Evolutionary conservation across 2,797 vertebrate genomes (phyloP).

Genomic region (Tapera naevia): DNA sequence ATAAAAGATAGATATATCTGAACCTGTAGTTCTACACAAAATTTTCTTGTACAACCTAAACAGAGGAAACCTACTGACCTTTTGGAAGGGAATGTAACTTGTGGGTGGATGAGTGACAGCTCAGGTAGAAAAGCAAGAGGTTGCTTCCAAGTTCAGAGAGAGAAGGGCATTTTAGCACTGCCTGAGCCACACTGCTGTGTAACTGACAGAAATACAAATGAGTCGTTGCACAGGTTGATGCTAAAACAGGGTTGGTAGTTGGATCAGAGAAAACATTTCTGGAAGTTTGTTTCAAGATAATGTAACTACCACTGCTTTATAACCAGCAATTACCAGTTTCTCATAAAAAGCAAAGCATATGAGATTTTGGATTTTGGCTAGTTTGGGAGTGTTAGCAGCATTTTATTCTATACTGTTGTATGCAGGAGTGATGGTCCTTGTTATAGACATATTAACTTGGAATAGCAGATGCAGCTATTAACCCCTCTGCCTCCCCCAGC

Average conservation of each 20-base stretch:
- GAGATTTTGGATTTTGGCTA: neutral
- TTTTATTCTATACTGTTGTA: neutral
- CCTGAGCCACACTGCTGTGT: neutral
- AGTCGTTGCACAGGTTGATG: neutral
- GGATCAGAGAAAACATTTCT: neutral
- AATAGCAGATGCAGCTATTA: neutral
- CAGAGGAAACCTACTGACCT: neutral
- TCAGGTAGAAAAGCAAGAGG: neutral
- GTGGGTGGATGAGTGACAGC: accelerated
- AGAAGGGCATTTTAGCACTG: neutral
- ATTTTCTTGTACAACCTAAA: accelerated
- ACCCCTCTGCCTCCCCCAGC: neutral
- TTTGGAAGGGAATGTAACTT: neutral
- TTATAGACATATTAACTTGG: neutral
- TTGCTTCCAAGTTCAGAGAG: neutral
- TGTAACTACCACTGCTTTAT: neutral
- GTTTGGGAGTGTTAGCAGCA: neutral
- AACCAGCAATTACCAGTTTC: neutral
- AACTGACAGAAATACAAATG: neutral
- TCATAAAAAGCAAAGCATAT: neutral
- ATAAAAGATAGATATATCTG: neutral
- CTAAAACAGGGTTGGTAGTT: neutral
- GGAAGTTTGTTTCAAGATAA: neutral
- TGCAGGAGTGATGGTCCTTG: neutral
- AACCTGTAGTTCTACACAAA: neutral